Evolutionary conservation across 2,888 invertebrate species (phyloP).

Genomic region (Drosophila ustulata): DNA sequence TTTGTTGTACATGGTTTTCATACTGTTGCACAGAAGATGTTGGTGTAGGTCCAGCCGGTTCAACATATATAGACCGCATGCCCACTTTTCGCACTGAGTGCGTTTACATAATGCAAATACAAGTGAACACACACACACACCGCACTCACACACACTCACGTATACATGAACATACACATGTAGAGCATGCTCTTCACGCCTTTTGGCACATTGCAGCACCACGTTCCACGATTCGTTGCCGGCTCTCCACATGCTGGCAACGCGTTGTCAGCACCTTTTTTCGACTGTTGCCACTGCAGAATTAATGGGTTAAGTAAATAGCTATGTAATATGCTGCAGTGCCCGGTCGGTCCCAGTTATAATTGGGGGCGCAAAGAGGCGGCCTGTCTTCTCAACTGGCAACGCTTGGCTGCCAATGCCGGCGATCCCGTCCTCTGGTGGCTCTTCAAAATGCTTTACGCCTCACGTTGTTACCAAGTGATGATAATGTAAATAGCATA

Average conservation of each 20-base stretch:
- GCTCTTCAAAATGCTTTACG: conserved; percentile 17
- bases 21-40: conserved; percentile 48
- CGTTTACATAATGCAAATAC: conserved; percentile 64
- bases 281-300: conserved; percentile 51
- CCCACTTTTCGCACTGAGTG: conserved; percentile 37
- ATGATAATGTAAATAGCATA: conserved; percentile 32
- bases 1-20: not conserved
- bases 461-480: conserved; percentile 23
- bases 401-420: conserved; percentile 44
- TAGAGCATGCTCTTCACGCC: conserved; percentile 55
- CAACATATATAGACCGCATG: conserved; percentile 51
- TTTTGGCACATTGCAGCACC: conserved; percentile 41
- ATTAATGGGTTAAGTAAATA: conserved; percentile 79
- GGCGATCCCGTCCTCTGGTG: conserved; percentile 2
- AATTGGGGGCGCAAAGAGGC: conserved; percentile 12
- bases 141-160: conserved; percentile 29
- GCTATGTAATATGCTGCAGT: conserved; percentile 63
- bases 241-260: conserved; percentile 10
- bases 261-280: conserved; percentile 66
- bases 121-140: conserved; percentile 21
- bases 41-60: conserved; percentile 74
- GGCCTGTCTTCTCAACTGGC: conserved; percentile 16
- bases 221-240: not conserved
- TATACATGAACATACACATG: not conserved
- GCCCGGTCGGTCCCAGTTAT: conserved; percentile 4